Percentiles rank a stretch among this genome's conserved stretches.
These are phyloP conservation scores for Turritopsis rubra DNA, from an alignment of 30 jellyfish, hydroid and myxozoan species.

Conservation along the genomic window DNA sequence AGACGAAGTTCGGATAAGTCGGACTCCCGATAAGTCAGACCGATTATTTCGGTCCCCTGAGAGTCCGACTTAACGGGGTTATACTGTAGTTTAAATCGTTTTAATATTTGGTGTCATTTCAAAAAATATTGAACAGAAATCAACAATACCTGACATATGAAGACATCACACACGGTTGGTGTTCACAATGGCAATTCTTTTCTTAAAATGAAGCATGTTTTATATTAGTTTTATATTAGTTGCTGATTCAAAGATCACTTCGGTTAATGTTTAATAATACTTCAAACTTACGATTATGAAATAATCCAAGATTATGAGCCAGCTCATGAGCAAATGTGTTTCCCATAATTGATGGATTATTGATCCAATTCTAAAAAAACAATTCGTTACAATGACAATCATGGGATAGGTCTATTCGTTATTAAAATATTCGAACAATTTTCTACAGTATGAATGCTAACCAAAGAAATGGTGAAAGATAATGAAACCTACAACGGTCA, in stretches of 20 bases:
- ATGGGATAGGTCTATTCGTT: no score
- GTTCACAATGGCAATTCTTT: background rate
- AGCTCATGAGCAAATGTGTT: conserved; percentile 3
- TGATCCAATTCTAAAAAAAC: background rate
- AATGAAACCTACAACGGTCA: background rate
- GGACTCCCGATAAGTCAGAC: no score
- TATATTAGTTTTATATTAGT: background rate
- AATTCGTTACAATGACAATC: background rate
- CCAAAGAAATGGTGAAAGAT: background rate
- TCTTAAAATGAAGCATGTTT: background rate
- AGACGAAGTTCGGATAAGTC: no score
- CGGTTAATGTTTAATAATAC: background rate
- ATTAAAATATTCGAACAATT: no score
- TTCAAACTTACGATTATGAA: background rate
- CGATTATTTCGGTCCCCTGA: no score
- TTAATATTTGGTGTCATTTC: no score
- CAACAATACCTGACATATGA: conserved; percentile 3
- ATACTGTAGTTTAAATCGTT: no score
- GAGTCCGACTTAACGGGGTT: no score
- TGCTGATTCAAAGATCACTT: background rate
- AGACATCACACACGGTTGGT: conserved; percentile 1
- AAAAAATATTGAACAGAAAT: no score
- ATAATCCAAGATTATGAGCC: conserved; percentile 1
- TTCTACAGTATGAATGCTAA: background rate
- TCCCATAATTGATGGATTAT: background rate